Evolutionary conservation across 2,888 invertebrate genomes (phyloP).

Genomic region (Melikaiella ostensackeni): DNA sequence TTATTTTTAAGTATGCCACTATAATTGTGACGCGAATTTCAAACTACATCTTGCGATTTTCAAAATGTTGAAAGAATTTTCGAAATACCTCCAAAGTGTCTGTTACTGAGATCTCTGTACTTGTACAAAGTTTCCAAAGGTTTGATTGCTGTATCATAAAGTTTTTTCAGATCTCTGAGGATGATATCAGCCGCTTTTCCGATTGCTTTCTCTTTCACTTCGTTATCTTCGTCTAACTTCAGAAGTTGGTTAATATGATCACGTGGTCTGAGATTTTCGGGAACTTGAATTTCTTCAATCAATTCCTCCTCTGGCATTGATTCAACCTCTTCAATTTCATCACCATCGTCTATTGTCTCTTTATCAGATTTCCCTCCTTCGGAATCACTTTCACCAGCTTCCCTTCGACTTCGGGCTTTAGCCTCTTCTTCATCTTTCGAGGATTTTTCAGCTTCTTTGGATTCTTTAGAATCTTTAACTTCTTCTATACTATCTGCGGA

Average conservation of each 20-base stretch:
- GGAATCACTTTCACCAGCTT: background rate
- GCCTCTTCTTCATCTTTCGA: constrained; percentile 54
- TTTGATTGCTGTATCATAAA: constrained; percentile 92
- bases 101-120: constrained; percentile 93
- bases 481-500: constrained; percentile 58
- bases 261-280: constrained; percentile 87
- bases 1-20: too few relatives aligned
- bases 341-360: constrained; percentile 2
- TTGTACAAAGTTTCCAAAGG: constrained; percentile 94
- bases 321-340: constrained; percentile 56
- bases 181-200: constrained; percentile 88
- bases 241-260: constrained; percentile 89
- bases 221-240: constrained; percentile 87
- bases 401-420: background rate
- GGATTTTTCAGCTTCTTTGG: constrained; percentile 50
- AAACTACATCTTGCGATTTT: too few relatives aligned
- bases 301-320: constrained; percentile 79
- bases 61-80: too few relatives aligned
- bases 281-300: constrained; percentile 85
- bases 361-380: background rate
- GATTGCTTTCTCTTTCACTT: constrained; percentile 84
- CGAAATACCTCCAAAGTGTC: constrained; percentile 86
- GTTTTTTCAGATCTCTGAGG: constrained; percentile 89
- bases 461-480: constrained; percentile 45
- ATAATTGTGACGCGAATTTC: too few relatives aligned